Evolutionary conservation across 2,797 vertebrate species (phyloP), one percentile per base, ranked within the genome.

Genomic region (Hapalemur alaotrensis): DNA sequence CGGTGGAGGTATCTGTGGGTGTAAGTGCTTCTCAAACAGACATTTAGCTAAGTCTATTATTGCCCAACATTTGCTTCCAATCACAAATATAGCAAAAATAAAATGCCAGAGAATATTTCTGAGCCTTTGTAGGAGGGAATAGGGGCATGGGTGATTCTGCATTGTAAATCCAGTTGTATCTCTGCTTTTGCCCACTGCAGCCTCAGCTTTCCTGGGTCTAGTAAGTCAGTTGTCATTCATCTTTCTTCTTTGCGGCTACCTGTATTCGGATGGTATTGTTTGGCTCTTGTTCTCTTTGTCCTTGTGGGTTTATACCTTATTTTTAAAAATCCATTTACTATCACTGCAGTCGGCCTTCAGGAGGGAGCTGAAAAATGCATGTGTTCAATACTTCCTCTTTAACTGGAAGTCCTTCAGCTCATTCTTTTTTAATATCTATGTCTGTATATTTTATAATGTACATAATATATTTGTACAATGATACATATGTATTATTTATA

Each of bases 321-420:
- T 76, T 83, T 93, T 70, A 32, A 93, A 95, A 91, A 84, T 94
- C 35, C 81, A 63, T 65, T 95, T 92, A 92, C 48, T 50, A 52
- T 80, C 80, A 87, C 28, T 89, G 67, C 61, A 83, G 41, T 67
- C 30, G 15, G 79, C 46, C 43, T 93, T 88, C 38, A 90, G 78
- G 38, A 93, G 59, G 46, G 41, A 97, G 20, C 63, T 97, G 57
- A 91, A 96, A 96, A 94, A 84, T 93, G 48, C 3, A 72, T 89
- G 59, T 89, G 82, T 92, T 92, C 89, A 91, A 90, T 92, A 80
- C 2, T 61, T 93, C 65, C 70, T 91, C 38, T 93, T 93, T 87
- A 78, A 94, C 87, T 91, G 82, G 38, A 96, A 97, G 70, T 59
- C 38, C 46, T 93, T 90, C 25, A 81, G 70, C 50, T 96, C 46